Percentiles rank a stretch among this genome's conserved stretches.
phyloP scores from a whole-genome alignment of 2,113 vertebrate species.

The Agapornis roseicollis region DNA sequence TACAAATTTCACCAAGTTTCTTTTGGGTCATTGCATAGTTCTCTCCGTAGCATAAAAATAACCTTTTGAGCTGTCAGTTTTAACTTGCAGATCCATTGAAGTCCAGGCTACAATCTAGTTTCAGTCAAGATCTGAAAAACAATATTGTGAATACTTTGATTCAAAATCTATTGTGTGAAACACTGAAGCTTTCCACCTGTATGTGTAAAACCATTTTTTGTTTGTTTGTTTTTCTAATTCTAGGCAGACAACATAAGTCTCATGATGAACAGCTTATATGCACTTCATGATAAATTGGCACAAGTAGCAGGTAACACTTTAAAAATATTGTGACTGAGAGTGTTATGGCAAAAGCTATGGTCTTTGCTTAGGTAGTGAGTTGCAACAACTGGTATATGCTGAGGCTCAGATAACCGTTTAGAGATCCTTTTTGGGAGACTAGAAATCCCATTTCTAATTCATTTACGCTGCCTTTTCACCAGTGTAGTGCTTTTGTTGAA shows the following conservation, averaged over 20 bases:
- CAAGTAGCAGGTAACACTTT: conserved; percentile 85
- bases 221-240: conserved; percentile 43
- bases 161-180: neutral
- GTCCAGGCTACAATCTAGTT: neutral
- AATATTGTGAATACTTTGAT: neutral
- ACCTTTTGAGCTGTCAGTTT: neutral
- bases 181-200: neutral
- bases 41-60: neutral
- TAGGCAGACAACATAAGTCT: conserved; percentile 79
- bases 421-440: neutral
- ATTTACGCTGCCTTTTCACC: neutral
- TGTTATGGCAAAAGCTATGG: neutral
- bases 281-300: conserved; percentile 91
- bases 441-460: neutral
- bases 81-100: neutral
- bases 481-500: neutral
- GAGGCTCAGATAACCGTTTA: neutral
- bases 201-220: neutral
- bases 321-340: neutral
- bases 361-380: neutral
- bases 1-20: neutral
- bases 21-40: neutral
- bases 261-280: conserved; percentile 89
- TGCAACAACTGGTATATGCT: neutral
- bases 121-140: neutral